Evolutionary conservation across 2,888 invertebrate species (phyloP).

Genomic region (Heliconius charithonia): DNA sequence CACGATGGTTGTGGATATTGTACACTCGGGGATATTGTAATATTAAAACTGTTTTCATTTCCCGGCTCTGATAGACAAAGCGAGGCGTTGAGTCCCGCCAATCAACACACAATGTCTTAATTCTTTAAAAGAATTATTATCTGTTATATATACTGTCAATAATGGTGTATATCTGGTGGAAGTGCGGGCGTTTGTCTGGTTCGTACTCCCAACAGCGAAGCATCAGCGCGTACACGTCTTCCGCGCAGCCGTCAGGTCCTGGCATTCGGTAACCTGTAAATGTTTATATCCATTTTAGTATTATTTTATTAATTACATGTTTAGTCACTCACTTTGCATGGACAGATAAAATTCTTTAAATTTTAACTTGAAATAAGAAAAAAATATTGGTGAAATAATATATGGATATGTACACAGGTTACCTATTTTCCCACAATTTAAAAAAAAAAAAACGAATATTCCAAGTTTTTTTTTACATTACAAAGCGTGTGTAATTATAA

Average conservation of each 20-base stretch:
- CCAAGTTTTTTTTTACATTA: no score
- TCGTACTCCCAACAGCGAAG: slow-evolving; percentile 97
- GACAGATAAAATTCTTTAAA: background rate
- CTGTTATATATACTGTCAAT: slow-evolving; percentile 87
- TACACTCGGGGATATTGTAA: background rate
- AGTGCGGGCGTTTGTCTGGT: slow-evolving; percentile 95
- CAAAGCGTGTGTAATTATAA: background rate
- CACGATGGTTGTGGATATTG: background rate
- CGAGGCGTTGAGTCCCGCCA: background rate
- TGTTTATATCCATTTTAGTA: background rate
- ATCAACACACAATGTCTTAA: background rate
- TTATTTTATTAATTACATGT: no score
- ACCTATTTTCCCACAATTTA: no score
- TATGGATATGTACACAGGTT: no score
- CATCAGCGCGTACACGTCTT: slow-evolving; percentile 95
- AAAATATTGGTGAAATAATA: background rate
- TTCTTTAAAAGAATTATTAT: slow-evolving; percentile 52
- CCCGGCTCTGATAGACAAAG: background rate
- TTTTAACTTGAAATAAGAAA: background rate
- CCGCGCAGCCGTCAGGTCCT: slow-evolving; percentile 93
- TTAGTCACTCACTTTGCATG: background rate
- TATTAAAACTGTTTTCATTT: background rate
- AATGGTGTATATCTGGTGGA: slow-evolving; percentile 92
- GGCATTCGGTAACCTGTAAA: slow-evolving; percentile 95
- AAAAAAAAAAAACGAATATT: no score